Evolutionary conservation across 2,888 invertebrate species (phyloP), one percentile per base, ranked within the genome.

Genomic region (Tortricodes alternella): DNA sequence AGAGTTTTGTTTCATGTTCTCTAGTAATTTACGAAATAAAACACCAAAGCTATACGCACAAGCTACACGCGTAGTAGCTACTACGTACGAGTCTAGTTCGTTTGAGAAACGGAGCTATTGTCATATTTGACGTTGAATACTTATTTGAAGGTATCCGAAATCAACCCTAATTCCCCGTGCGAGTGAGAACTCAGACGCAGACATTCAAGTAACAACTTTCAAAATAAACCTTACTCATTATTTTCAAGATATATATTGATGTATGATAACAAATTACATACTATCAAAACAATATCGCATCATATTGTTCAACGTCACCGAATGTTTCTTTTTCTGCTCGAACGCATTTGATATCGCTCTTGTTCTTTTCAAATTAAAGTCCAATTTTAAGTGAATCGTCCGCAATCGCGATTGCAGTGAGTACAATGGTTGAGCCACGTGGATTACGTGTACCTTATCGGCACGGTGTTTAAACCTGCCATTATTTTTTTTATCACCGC

Each of bases 401-500:
- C n/a, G n/a, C n/a, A n/a, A n/a, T n/a, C 16, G 23, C 21, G n/a
- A 13, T 21, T 34, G 8, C 1, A 18, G 8, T 7, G 16, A 23
- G 8, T 16, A 24, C 6, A 23, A 13, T 15, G 38, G 39, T 53
- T 39, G 34, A 39, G 32, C 53, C 46, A 24, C 53, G 53, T 23
- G 53, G 46, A 53, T 53, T 46, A 46, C 41, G 32, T 13, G 21
- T 8, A 27, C n/a, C 9, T 55, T 49, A 55, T 55, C 48, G 34
- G 2, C 15, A 24, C 37, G n/a, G 11, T 23, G 37, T 24, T 23
- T 53, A 43, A 55, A 48, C 24, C 41, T 27, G 35, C 93, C 94
- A 68, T 78, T 94, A 32, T 93, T 95, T 32, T 35, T 46, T 49
- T 34, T 23, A 50, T 53, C 43, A 49, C 2, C 35, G 27, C 6